A percentile compares a stretch with the other conserved stretches of the same genome.
phyloP scores from a whole-genome alignment of 2,888 invertebrate species.

The Macrophya alboannulata region DNA sequence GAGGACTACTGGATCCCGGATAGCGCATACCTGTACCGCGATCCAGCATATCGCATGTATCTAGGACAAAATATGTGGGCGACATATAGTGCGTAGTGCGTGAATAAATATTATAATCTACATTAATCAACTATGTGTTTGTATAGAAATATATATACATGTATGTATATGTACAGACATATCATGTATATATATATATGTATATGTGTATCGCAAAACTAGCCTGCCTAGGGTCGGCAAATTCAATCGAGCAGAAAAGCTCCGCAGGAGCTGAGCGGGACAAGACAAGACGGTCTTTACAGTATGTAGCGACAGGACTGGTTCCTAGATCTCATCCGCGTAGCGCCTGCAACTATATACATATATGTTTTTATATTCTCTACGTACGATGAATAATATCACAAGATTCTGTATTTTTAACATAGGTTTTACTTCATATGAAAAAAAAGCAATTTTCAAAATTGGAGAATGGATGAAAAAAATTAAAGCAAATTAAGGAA shows the following conservation, averaged over 20 bases:
- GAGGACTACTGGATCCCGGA: background rate
- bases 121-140: background rate
- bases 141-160: background rate
- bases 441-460: too few relatives aligned
- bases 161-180: background rate
- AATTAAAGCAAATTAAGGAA: too few relatives aligned
- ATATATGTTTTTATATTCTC: too few relatives aligned
- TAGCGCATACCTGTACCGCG: background rate
- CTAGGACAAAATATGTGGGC: conserved; percentile 50
- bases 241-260: conserved; percentile 40
- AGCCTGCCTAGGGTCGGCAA: background rate
- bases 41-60: conserved; percentile 11
- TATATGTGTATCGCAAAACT: background rate
- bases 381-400: too few relatives aligned
- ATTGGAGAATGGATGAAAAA: too few relatives aligned
- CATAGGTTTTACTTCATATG: too few relatives aligned
- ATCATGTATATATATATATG: background rate
- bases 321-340: conserved; percentile 13
- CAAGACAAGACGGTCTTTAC: background rate
- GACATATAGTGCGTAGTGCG: conserved; percentile 14
- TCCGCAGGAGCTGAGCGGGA: background rate
- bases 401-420: too few relatives aligned
- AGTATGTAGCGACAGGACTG: background rate
- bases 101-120: conserved; percentile 16
- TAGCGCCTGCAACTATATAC: background rate